A percentile compares a stretch with the other conserved stretches of the same genome.
Conservation (phyloP, 2,113 vertebrate genomes). For the Neotragus pygmaeus region DNA sequence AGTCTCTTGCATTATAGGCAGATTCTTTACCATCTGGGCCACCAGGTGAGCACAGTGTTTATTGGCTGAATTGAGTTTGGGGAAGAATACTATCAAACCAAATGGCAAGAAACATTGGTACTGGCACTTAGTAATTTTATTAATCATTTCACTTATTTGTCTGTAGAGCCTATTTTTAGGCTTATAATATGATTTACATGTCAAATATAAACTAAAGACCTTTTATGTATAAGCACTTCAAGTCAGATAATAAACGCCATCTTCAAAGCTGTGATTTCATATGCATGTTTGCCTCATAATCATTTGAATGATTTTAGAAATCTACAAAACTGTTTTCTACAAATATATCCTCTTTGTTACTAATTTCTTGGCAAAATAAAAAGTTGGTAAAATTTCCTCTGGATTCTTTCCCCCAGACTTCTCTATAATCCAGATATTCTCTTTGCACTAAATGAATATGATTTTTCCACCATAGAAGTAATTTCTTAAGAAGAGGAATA, state of each 20-base stretch:
- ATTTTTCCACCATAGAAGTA: not conserved
- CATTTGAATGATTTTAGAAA: constrained; percentile 14
- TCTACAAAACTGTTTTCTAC: not conserved
- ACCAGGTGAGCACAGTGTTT: not conserved
- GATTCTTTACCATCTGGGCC: not conserved
- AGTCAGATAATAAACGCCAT: not conserved
- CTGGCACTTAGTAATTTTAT: not conserved
- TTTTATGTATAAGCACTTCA: not conserved
- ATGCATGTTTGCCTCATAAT: not conserved
- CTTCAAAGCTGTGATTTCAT: not conserved
- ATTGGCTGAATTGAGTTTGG: not conserved
- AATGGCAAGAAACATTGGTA: not conserved
- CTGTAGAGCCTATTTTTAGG: not conserved
- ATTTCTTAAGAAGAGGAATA: not conserved
- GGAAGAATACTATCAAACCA: not conserved
- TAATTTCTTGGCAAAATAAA: constrained; percentile 24
- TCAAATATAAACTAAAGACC: not conserved
- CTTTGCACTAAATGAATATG: constrained; percentile 18
- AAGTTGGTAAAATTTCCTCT: constrained; percentile 13
- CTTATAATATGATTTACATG: not conserved
- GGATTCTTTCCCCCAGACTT: constrained; percentile 2
- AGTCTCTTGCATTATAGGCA: not conserved
- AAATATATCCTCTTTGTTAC: constrained; percentile 24
- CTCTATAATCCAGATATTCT: not conserved
- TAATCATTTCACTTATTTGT: constrained; percentile 9